Evolutionary conservation across 2,113 vertebrate species (phyloP), one percentile per base, ranked within the genome.

Genomic region (Anhinga rufa): DNA sequence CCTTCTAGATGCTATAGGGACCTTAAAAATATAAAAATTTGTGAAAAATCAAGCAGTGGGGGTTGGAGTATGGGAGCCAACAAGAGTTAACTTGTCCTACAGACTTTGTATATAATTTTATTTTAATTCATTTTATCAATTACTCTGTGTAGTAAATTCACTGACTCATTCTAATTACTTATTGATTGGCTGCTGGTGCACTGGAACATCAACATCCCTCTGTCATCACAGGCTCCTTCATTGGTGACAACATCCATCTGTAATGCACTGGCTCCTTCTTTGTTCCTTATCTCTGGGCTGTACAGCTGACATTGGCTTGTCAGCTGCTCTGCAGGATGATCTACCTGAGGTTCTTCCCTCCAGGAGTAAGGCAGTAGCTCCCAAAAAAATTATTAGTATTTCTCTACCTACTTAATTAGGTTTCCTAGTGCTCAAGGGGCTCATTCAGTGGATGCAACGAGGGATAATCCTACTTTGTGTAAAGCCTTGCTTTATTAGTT

Each of bases 141-240:
- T 55, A 60, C 18, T 70, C 51, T 65, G 28, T 74, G 51, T 88
- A 83, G 78, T 91, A 72, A 93, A 78, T 88, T 79, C 42, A 42
- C 65, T 20, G 1, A 58, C 86, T 92, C 72, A n/a, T 79, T 92
- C 61, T 70, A 72, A 86, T 93, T 79, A 77, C 72, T 86, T 96
- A 92, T 58, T 29, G 60, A 83, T 54, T 79, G 52, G 51, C 71
- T 65, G 71, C 65, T 3, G 16, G 14, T 46, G 61, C 74, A 6
- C 0, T 12, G 58, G 77, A 66, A 51, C 52, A 46, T 9, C 55
- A 2, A 6, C 0, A 4, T 54, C 21, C 24, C 38, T 11, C 34
- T 92, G 62, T 14, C 49, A 57, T 10, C 9, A 1, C 15, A 6
- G 32, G 38, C 64, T 78, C 11, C 0, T 21, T n/a, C 2, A 2